Conservation (phyloP, 2,113 vertebrate species). For the Pleuronectes platessa region DNA sequence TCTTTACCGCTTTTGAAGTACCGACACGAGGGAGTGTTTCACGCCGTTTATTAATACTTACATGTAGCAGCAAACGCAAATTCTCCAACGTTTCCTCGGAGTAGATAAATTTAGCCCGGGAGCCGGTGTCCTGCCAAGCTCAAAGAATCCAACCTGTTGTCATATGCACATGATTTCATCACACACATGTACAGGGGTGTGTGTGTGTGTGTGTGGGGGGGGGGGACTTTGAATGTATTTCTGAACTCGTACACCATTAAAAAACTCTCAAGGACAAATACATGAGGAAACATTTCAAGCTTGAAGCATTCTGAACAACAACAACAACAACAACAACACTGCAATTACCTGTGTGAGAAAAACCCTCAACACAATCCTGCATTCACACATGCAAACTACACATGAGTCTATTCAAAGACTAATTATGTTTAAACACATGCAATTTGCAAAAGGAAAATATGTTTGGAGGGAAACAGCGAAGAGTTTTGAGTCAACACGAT, state of each 20-base stretch:
- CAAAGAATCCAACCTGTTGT: not conserved
- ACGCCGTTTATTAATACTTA: not conserved
- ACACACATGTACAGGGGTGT: not conserved
- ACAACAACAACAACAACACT: not conserved
- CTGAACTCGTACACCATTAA: not conserved
- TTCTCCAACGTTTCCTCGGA: not conserved
- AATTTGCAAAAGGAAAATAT: not conserved
- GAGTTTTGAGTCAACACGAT: no score
- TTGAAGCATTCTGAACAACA: not conserved
- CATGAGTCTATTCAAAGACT: not conserved
- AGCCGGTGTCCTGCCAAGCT: not conserved
- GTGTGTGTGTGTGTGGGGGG: no score
- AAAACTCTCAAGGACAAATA: not conserved
- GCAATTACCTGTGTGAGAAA: not conserved
- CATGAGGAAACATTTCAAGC: not conserved
- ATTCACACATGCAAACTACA: not conserved
- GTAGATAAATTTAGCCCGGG: not conserved
- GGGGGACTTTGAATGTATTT: not conserved
- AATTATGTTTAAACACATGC: not conserved
- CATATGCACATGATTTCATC: slow-evolving; percentile 11
- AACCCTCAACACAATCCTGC: not conserved
- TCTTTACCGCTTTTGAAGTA: not conserved
- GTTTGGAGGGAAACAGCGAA: not conserved
- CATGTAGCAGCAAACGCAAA: not conserved
- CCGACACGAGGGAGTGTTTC: not conserved